Conservation (phyloP, 1,140 invertebrate genomes). For the silkworm (Bombyx mori) region DNA sequence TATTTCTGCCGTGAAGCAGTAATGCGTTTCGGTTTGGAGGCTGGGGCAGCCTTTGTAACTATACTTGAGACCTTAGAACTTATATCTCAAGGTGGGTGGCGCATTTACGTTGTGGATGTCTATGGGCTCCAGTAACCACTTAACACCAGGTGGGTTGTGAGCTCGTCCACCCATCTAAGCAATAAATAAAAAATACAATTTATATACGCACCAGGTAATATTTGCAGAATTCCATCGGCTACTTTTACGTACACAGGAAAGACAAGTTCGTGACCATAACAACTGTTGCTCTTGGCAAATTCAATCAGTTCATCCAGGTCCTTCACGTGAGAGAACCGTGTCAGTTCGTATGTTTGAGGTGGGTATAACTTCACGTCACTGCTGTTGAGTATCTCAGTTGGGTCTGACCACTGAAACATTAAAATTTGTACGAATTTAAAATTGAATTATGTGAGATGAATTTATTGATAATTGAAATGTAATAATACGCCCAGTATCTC, state of each 20-base stretch:
- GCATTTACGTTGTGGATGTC: too few species aligned
- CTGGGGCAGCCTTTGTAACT: too few species aligned
- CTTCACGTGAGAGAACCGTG: conserved; percentile 28
- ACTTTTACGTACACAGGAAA: conserved; percentile 35
- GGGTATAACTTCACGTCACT: conserved; percentile 34
- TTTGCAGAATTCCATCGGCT: conserved; percentile 38
- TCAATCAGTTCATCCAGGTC: conserved; percentile 33
- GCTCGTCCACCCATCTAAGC: too few species aligned
- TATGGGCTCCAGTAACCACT: too few species aligned
- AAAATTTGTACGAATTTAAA: background rate
- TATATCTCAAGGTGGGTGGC: too few species aligned
- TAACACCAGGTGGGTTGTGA: too few species aligned
- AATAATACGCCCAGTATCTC: too few species aligned
- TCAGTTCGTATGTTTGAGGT: conserved; percentile 52
- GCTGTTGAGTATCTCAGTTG: conserved; percentile 29
- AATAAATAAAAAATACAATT: background rate
- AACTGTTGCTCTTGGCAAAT: conserved; percentile 40
- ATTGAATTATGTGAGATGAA: too few species aligned
- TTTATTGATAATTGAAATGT: too few species aligned
- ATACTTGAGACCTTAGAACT: too few species aligned
- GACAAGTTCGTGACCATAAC: conserved; percentile 31
- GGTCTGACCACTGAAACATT: conserved; percentile 45
- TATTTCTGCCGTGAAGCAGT: too few species aligned
- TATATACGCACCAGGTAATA: conserved; percentile 42
- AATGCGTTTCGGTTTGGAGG: too few species aligned